Percentiles rank a stretch among this genome's conserved stretches.
Evolutionary conservation across 2,888 invertebrate species (phyloP).

Genomic region (Sarcophaga caerulescens): DNA sequence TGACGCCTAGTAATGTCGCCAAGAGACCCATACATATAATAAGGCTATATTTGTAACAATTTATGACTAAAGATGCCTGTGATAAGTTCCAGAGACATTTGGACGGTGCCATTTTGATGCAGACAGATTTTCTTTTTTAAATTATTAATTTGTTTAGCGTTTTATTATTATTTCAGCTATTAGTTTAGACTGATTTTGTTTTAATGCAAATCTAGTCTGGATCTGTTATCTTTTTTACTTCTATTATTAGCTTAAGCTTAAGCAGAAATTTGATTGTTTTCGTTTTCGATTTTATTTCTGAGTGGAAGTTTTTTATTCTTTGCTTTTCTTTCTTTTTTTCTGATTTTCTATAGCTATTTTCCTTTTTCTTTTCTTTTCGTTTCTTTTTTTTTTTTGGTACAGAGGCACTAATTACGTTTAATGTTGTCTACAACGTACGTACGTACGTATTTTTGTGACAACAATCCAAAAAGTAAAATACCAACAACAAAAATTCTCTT

Average conservation of each 20-base stretch:
- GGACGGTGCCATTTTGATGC: slow-evolving; percentile 59
- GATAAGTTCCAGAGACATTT: slow-evolving; percentile 59
- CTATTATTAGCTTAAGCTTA: slow-evolving; percentile 3
- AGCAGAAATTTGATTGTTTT: slow-evolving; percentile 51
- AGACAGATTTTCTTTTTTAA: neutral
- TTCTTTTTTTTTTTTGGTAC: slow-evolving; percentile 58
- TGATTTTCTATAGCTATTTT: neutral
- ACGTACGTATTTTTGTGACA: slow-evolving; percentile 57
- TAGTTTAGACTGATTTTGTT: neutral
- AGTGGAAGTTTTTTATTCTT: slow-evolving; percentile 41
- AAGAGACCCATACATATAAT: slow-evolving; percentile 59
- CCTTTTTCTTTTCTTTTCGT: slow-evolving; percentile 48
- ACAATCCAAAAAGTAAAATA: slow-evolving; percentile 45
- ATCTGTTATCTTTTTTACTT: neutral
- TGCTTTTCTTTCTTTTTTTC: slow-evolving; percentile 33
- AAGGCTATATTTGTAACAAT: slow-evolving; percentile 66
- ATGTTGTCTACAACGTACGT: slow-evolving; percentile 54
- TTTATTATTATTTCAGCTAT: too few relatives aligned
- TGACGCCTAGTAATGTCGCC: slow-evolving; percentile 47
- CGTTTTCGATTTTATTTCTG: slow-evolving; percentile 31
- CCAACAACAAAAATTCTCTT: slow-evolving; percentile 43
- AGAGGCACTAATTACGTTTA: slow-evolving; percentile 68
- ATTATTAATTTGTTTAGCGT: too few relatives aligned
- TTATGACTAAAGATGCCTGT: slow-evolving; percentile 70
- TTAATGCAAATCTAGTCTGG: neutral